Conservation (phyloP, 2,888 invertebrate species). For the Thecophora atra region DNA sequence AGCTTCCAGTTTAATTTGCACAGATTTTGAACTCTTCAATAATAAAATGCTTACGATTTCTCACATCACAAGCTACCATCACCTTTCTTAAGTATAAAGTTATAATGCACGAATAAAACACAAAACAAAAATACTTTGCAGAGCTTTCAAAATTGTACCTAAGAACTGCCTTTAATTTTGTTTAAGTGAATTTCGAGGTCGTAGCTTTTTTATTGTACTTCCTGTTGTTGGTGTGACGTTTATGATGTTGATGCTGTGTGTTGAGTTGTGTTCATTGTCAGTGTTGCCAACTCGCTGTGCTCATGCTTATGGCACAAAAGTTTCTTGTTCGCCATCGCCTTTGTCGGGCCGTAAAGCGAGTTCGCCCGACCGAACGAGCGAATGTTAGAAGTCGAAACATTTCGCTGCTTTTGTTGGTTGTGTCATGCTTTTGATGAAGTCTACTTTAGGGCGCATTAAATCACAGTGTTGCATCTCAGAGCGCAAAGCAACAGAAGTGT, state of each 20-base stretch:
- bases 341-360: constrained; percentile 11
- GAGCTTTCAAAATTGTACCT: not conserved
- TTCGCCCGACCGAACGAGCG: not conserved
- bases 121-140: not conserved
- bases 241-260: constrained; percentile 5
- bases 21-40: too few relatives aligned
- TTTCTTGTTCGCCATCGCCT: not conserved
- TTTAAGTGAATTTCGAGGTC: constrained; percentile 30
- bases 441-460: constrained; percentile 36
- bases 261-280: constrained; percentile 10
- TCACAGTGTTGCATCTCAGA: constrained; percentile 14
- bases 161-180: constrained; percentile 22
- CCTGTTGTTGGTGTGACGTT: not conserved
- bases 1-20: too few relatives aligned
- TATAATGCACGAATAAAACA: too few relatives aligned
- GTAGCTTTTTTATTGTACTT: constrained; percentile 4
- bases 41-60: too few relatives aligned
- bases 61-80: too few relatives aligned
- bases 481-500: constrained; percentile 16
- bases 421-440: constrained; percentile 17
- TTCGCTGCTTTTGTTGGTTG: not conserved
- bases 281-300: constrained; percentile 15
- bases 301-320: constrained; percentile 25
- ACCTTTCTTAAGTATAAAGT: too few relatives aligned
- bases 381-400: not conserved